Evolutionary conservation across 2,797 vertebrate genomes (phyloP).

Genomic region (Esox masquinongy): DNA sequence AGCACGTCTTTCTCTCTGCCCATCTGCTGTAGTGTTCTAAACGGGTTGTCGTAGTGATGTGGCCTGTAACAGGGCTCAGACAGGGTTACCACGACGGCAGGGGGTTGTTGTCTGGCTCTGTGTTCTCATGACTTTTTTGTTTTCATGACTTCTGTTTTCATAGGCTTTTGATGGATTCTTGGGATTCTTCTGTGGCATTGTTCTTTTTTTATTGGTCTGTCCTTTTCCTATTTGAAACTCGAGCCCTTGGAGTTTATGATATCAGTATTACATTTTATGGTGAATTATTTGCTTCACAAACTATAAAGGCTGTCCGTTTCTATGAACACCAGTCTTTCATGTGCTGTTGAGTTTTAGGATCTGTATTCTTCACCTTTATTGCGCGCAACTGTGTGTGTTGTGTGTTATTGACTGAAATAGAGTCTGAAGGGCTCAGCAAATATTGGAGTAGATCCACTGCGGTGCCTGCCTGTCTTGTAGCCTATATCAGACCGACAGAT

Average conservation of each 20-base stretch:
- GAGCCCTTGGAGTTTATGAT: conserved; percentile 68
- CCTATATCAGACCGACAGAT: not conserved
- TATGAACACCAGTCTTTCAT: conserved; percentile 62
- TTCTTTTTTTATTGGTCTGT: conserved; percentile 50
- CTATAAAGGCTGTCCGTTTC: conserved; percentile 66
- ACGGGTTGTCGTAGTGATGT: conserved; percentile 54
- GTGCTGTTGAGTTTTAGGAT: not conserved
- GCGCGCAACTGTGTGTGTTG: not conserved
- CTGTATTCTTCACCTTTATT: not conserved
- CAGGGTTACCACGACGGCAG: conserved; percentile 32
- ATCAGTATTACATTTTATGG: conserved; percentile 66
- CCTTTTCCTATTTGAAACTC: conserved; percentile 41
- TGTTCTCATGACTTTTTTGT: conserved; percentile 16
- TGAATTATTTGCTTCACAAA: conserved; percentile 73
- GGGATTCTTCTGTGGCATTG: conserved; percentile 47
- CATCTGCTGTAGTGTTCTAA: conserved; percentile 39
- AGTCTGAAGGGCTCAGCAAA: not conserved
- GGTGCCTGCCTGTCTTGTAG: not conserved
- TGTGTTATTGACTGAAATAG: not conserved
- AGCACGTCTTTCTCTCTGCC: conserved; percentile 63
- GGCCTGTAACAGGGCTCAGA: conserved; percentile 21
- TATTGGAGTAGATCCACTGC: not conserved
- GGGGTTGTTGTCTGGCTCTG: not conserved
- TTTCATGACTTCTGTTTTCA: conserved; percentile 58
- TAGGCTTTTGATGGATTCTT: conserved; percentile 51